These are phyloP conservation scores for Acanthosepion lycidas DNA, from an alignment of 2,888 invertebrate species.

Conservation along the genomic window DNA sequence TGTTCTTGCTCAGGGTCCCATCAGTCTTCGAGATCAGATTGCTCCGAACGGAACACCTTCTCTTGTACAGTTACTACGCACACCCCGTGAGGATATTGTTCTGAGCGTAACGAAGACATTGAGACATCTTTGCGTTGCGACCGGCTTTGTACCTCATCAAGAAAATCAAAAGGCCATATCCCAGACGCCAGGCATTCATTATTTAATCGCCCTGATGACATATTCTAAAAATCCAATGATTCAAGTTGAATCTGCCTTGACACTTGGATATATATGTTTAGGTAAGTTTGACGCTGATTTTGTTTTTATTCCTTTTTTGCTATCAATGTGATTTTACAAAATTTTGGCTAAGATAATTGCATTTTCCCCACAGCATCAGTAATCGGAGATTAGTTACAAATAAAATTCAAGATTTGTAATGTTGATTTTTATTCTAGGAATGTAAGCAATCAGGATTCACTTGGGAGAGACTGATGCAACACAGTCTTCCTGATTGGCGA, in stretches of 20 bases:
- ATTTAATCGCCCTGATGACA: constrained; percentile 72
- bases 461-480: too few relatives aligned
- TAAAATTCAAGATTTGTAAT: too few relatives aligned
- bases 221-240: constrained; percentile 70
- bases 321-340: too few relatives aligned
- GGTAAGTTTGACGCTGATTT: constrained; percentile 59
- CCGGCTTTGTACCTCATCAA: constrained; percentile 70
- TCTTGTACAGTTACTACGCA: constrained; percentile 67
- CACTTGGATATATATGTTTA: constrained; percentile 70
- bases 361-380: too few relatives aligned
- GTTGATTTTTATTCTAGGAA: too few relatives aligned
- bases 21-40: constrained; percentile 68
- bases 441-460: too few relatives aligned
- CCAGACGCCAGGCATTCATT: constrained; percentile 69
- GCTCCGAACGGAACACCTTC: constrained; percentile 71
- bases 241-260: constrained; percentile 73
- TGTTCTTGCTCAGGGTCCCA: constrained; percentile 71
- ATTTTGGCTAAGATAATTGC: too few relatives aligned
- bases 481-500: too few relatives aligned
- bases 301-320: too few relatives aligned
- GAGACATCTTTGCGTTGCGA: constrained; percentile 70
- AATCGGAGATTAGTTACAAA: too few relatives aligned
- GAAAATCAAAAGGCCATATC: constrained; percentile 70
- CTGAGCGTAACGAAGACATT: constrained; percentile 71
- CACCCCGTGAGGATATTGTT: constrained; percentile 71